Conservation (phyloP, 2,797 vertebrate species). For the Tenualosa thibaudeaui region DNA sequence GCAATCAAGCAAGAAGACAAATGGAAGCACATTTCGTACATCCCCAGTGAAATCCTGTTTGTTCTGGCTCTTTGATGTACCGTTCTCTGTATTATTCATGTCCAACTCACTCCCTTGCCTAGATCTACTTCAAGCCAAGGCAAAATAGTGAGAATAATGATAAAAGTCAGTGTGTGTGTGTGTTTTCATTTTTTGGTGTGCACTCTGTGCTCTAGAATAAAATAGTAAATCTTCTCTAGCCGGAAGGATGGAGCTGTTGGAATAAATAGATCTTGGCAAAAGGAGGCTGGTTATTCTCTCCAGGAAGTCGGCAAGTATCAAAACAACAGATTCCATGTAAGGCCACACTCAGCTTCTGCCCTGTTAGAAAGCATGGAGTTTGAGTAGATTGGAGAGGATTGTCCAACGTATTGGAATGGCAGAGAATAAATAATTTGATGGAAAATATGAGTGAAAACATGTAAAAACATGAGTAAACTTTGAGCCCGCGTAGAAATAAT, state of each 20-base stretch:
- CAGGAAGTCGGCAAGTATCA: not conserved
- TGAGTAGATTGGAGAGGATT: slow-evolving; percentile 6
- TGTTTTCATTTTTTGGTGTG: slow-evolving; percentile 24
- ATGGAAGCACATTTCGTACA: slow-evolving; percentile 52
- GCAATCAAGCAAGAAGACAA: slow-evolving; percentile 42
- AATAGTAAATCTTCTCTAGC: slow-evolving; percentile 26
- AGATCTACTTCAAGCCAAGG: slow-evolving; percentile 40
- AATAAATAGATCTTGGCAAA: slow-evolving; percentile 20
- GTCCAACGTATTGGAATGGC: not conserved
- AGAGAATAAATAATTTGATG: slow-evolving; percentile 37
- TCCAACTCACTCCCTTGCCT: slow-evolving; percentile 31
- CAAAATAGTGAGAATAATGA: slow-evolving; percentile 52
- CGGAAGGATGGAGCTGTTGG: not conserved
- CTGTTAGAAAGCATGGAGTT: not conserved
- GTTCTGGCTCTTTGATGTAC: slow-evolving; percentile 65
- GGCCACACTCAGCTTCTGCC: not conserved
- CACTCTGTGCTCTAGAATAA: not conserved
- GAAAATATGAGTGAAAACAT: no score
- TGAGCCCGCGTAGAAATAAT: not conserved
- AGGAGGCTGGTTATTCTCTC: slow-evolving; percentile 38
- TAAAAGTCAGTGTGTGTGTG: slow-evolving; percentile 31
- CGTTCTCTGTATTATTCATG: slow-evolving; percentile 53
- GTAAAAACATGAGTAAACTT: slow-evolving; percentile 13
- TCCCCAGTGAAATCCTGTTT: slow-evolving; percentile 58
- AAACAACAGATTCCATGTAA: slow-evolving; percentile 9